Conservation (phyloP, 2,797 vertebrate species). For the Paratrypauchen microcephalus region DNA sequence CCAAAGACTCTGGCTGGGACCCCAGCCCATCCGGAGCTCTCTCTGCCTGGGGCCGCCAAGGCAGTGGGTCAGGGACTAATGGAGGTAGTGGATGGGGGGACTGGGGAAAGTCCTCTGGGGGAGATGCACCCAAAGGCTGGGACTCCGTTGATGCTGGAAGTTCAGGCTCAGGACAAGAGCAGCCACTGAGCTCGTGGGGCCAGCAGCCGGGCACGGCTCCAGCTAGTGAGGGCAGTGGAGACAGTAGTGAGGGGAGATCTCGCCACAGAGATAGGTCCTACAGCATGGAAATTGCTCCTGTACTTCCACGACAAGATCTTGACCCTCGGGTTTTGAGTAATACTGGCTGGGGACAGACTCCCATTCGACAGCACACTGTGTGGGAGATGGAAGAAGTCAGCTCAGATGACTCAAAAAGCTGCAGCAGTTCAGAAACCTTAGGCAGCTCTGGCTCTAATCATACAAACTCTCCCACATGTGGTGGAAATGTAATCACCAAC, state of each 20-base stretch:
- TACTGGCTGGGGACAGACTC: conserved; percentile 97
- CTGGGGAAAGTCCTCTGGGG: conserved; percentile 72
- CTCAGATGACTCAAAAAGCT: conserved; percentile 79
- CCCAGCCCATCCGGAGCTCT: conserved; percentile 72
- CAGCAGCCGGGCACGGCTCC: conserved; percentile 82
- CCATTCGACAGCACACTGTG: conserved; percentile 95
- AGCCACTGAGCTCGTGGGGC: conserved; percentile 82
- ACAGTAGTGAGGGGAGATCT: conserved; percentile 81
- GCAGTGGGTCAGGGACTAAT: conserved; percentile 77
- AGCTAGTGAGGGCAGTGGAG: conserved; percentile 85
- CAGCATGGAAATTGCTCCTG: conserved; percentile 82
- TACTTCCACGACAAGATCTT: conserved; percentile 87
- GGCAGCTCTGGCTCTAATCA: conserved; percentile 57
- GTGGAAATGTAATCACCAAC: conserved; percentile 60
- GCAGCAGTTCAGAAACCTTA: conserved; percentile 87
- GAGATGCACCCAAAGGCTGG: conserved; percentile 71
- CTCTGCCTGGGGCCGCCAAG: conserved; percentile 80
- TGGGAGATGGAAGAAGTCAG: conserved; percentile 90
- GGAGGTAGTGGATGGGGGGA: conserved; percentile 84
- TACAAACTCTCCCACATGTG: conserved; percentile 60
- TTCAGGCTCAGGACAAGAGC: conserved; percentile 84
- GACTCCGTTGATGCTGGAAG: conserved; percentile 75
- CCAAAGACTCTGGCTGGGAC: conserved; percentile 82
- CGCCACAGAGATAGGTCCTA: conserved; percentile 79
- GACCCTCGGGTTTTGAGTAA: conserved; percentile 97